Percentiles rank a stretch among this genome's conserved stretches.
Evolutionary conservation across 2,113 vertebrate species (phyloP).

Genomic region (Hippotragus niger): DNA sequence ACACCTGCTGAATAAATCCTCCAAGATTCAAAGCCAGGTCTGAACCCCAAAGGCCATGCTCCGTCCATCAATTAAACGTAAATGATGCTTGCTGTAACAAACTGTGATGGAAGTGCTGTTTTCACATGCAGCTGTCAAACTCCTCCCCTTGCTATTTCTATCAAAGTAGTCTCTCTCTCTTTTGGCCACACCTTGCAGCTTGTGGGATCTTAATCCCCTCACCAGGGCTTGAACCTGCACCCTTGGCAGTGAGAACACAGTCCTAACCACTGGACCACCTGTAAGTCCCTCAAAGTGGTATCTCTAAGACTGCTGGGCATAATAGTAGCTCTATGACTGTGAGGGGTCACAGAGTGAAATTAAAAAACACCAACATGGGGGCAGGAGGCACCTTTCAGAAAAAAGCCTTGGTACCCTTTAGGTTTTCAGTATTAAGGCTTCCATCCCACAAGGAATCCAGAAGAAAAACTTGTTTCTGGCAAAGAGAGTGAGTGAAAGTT

Average conservation of each 20-base stretch:
- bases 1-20: background rate
- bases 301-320: background rate
- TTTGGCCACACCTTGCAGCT: background rate
- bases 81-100: no score
- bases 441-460: background rate
- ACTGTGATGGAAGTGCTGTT: background rate
- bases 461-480: background rate
- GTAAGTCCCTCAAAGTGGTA: background rate
- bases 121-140: background rate
- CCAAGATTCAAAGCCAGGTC: background rate
- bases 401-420: background rate
- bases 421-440: background rate
- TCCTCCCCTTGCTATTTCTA: background rate
- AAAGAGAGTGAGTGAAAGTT: background rate
- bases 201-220: background rate
- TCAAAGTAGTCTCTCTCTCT: background rate
- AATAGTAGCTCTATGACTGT: background rate
- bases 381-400: background rate
- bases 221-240: background rate
- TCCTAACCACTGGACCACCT: background rate
- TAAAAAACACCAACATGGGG: background rate
- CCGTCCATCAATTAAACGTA: background rate
- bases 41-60: background rate
- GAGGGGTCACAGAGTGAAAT: background rate
- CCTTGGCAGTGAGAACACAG: background rate